phyloP scores from a whole-genome alignment of 2,888 invertebrate genomes.

The Cephus pygmeus region DNA sequence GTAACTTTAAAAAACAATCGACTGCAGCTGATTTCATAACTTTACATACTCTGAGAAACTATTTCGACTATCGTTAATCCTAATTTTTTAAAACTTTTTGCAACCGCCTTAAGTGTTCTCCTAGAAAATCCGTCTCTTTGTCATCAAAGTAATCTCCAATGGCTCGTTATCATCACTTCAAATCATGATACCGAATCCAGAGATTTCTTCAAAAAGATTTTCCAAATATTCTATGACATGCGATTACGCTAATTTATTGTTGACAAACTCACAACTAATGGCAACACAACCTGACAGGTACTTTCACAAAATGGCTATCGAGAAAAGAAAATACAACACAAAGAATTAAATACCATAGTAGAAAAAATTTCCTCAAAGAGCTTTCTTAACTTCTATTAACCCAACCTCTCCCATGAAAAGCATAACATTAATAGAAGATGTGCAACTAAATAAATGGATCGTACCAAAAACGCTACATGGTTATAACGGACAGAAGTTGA shows the following conservation, averaged over 20 bases:
- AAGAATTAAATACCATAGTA: not conserved
- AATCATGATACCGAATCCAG: not conserved
- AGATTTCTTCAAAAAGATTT: not conserved
- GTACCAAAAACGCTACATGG: not conserved
- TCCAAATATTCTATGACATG: not conserved
- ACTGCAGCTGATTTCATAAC: not conserved
- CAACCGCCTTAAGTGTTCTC: not conserved
- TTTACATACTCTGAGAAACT: not conserved
- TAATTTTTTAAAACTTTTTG: not conserved
- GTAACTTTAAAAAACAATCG: not conserved
- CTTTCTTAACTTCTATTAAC: not conserved
- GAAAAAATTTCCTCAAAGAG: not conserved
- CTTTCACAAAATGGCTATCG: not conserved
- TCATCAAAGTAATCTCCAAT: not conserved
- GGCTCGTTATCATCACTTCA: not conserved
- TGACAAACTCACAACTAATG: not conserved
- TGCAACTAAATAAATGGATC: not conserved
- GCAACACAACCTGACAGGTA: not conserved
- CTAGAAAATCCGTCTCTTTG: not conserved
- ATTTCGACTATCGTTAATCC: not conserved
- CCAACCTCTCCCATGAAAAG: not conserved
- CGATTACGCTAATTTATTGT: not conserved
- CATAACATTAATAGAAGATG: not conserved
- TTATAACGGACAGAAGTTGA: not conserved
- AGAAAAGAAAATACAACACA: not conserved